Evolutionary conservation across 2,113 vertebrate species (phyloP), one percentile per base, ranked within the genome.

Genomic region (Hippoglossus stenolepis): DNA sequence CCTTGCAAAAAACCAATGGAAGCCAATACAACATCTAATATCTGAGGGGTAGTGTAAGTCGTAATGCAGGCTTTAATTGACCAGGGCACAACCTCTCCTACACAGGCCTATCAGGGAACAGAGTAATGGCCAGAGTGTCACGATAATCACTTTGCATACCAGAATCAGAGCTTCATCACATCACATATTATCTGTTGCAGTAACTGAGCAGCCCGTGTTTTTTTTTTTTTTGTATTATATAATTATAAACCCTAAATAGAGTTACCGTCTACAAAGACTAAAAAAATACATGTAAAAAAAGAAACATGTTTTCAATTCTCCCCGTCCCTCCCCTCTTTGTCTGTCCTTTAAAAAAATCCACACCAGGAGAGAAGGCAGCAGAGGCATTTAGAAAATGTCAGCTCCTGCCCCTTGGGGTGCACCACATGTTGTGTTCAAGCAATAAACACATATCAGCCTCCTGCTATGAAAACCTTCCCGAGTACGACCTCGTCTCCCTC

Each of bases 341-440:
- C 60, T 17, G 31, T 69, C 40, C 73, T 80, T 85, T 77, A 45
- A 79, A 77, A 63, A 56, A 79, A 79, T 77, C 56, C 69, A 85
- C 78, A 87, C 60, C 61, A 72, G 65, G 77, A 78, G 60, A 82
- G 53, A 68, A 81, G 56, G 24, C 81, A 18, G 73, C 70, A 70
- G 75, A 90, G 86, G 85, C 90, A 91, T 93, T 93, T 91, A 85
- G 82, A 91, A 94, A 94, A 95, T 91, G 90, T 90, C 92, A 90
- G 71, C 73, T 77, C 64, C 67, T 24, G 85, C 70, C 86, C 92
- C 70, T 65, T 40, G 84, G 81, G 88, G 76, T 79, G 69, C 40
- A 45, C 43, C 59, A 73, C 85, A 75, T 74, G 76, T 76, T 85
- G 64, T 70, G 73, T 65, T 60, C 35, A 61, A 79, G 73, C 79